Conservation (phyloP, 1,140 invertebrate genomes). For the Heliothis subflexa region DNA sequence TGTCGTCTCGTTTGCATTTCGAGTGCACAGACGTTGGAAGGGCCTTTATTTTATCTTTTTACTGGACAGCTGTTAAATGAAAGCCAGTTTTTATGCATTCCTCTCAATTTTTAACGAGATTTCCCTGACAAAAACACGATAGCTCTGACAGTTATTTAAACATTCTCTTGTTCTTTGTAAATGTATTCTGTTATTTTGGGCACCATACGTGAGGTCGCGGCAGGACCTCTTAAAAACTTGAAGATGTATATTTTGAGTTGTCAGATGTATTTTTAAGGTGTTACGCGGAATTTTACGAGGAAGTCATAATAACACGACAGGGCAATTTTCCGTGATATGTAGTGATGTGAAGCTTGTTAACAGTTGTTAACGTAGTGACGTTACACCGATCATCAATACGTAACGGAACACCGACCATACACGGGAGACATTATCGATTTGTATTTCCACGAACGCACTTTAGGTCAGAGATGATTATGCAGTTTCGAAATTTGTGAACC, state of each 20-base stretch:
- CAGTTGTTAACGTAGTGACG: conserved; percentile 57
- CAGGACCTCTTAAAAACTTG: conserved; percentile 56
- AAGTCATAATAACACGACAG: conserved; percentile 48
- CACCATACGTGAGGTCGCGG: conserved; percentile 58
- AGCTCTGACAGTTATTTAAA: conserved; percentile 76
- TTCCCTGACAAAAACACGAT: conserved; percentile 68
- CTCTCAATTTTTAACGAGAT: conserved; percentile 72
- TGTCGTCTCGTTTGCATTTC: conserved; percentile 72
- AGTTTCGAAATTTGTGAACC: conserved; percentile 60
- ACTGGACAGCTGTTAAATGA: conserved; percentile 72
- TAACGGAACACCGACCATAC: conserved; percentile 50
- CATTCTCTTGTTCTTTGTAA: conserved; percentile 65
- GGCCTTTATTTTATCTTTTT: conserved; percentile 72
- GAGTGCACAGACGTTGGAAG: conserved; percentile 59
- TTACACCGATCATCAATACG: conserved; percentile 39
- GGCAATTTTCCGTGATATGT: conserved; percentile 49
- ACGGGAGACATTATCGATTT: conserved; percentile 56
- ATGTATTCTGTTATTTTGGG: conserved; percentile 57
- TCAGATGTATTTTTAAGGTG: conserved; percentile 47
- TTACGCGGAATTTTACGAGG: conserved; percentile 51
- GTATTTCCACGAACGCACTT: conserved; percentile 55
- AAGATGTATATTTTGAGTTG: conserved; percentile 48
- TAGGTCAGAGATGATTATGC: conserved; percentile 60
- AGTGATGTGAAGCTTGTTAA: conserved; percentile 55
- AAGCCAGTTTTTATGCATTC: conserved; percentile 73